Conservation (phyloP, 2,113 vertebrate genomes). For the Triplophysa dalaica region DNA sequence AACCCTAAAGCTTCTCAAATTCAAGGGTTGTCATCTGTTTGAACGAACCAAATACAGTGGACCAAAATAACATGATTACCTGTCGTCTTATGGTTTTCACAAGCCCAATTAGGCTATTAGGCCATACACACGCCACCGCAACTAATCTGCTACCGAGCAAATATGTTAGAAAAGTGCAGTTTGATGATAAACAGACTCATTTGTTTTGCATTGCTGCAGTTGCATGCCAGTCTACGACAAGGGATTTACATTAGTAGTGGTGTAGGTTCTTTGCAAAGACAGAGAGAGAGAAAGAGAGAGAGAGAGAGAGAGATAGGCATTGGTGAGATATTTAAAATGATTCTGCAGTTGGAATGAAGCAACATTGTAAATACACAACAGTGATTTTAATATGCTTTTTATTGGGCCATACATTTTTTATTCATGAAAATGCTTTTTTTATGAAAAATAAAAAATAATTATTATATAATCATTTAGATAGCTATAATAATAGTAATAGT, state of each 20-base stretch:
- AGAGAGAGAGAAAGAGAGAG: neutral
- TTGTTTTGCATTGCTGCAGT: constrained; percentile 25
- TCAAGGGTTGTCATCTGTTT: constrained; percentile 43
- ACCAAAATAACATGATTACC: constrained; percentile 51
- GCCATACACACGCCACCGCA: constrained; percentile 31
- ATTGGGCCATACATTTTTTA: no score
- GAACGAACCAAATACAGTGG: constrained; percentile 50
- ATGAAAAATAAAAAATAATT: no score
- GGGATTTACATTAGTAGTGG: constrained; percentile 46
- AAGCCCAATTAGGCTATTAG: constrained; percentile 51
- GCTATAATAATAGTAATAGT: no score
- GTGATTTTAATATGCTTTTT: no score
- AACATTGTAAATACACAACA: neutral
- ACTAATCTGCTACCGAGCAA: constrained; percentile 50
- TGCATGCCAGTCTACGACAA: constrained; percentile 32
- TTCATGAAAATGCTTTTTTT: no score
- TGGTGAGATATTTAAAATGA: no score
- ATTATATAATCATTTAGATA: no score
- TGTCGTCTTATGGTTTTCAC: constrained; percentile 54
- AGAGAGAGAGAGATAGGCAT: neutral
- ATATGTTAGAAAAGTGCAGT: constrained; percentile 46
- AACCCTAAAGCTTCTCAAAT: constrained; percentile 59
- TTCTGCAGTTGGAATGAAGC: neutral
- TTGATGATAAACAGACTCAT: constrained; percentile 39
- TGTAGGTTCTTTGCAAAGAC: constrained; percentile 37